These are phyloP conservation scores for Gambelia wislizenii DNA, from an alignment of 2,797 vertebrate species.

Conservation along the genomic window DNA sequence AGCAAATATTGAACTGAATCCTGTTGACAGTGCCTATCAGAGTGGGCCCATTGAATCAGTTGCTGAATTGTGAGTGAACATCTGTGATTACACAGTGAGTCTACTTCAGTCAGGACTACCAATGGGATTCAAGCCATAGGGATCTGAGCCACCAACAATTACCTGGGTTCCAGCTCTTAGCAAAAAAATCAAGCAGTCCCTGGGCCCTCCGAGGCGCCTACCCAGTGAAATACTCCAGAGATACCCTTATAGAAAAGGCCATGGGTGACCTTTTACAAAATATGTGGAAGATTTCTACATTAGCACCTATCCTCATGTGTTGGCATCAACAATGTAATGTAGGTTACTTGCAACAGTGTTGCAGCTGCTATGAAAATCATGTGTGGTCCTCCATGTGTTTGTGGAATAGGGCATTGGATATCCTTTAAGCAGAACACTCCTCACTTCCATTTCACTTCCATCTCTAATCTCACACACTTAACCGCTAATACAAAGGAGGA, in stretches of 20 bases:
- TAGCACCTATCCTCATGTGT: neutral
- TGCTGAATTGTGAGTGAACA: too few species aligned
- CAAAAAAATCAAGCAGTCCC: neutral
- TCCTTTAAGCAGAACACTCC: neutral
- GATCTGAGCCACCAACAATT: neutral
- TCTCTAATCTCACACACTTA: neutral
- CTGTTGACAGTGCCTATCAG: too few species aligned
- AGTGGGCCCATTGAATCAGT: too few species aligned
- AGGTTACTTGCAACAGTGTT: neutral
- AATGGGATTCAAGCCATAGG: too few species aligned
- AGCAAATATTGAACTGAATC: neutral
- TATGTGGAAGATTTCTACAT: neutral
- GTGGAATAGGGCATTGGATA: neutral
- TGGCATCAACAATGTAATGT: neutral
- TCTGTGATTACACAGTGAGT: too few species aligned
- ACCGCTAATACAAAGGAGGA: neutral
- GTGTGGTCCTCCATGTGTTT: neutral
- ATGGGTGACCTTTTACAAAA: neutral
- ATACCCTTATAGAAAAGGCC: neutral
- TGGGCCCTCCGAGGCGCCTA: neutral
- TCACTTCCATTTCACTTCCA: neutral
- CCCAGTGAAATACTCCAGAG: neutral
- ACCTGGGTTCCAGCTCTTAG: neutral
- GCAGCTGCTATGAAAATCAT: neutral
- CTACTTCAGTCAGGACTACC: too few species aligned